Base-by-base conservation (phyloP, 2,888 invertebrate species). In the Boloria euphrosyne region DNA sequence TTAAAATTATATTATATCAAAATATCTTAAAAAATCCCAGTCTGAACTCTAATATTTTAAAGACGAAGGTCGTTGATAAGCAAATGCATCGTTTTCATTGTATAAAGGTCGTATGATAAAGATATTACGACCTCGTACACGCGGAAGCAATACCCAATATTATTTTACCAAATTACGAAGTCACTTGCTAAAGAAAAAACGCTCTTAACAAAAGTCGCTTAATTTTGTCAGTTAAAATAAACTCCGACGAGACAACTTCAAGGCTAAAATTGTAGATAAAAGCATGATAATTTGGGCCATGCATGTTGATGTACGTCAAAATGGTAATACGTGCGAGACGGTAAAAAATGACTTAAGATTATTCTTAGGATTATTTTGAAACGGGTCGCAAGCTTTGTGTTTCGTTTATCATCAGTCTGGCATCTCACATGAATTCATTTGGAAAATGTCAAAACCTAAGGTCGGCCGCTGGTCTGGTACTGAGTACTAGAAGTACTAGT, bases 241-340 rank as follows among this genome's bases (percentile, higher is more conserved):
- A 80, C 86, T 80, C 73, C 80, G 78, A 76, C 81, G 80, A 84
- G 82, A 83, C 82, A 84, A 81, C 85, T 83, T 81, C 90, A 91
- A 92, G 91, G 92, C 80, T 89, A 85, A 83, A 84, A 31, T 7
- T 31, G 84, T 75, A 87, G 91, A 91, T 91, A 91, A 89, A 80
- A 62, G 72, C 74, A 76, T 75, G 89, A 90, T 89, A 88, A 89
- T 89, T 90, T 87, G 81, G 87, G 81, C 79, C 84, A 83, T 83
- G 78, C 79, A 75, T 64, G 57, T 68, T 80, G 79, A 79, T 75
- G 75, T 78, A 77, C 76, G 66, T 70, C 71, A 65, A 70, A 80
- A 74, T 77, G 78, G 81, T 81, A 80, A 81, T 82, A 80, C 80
- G 78, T 79, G 78, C 64, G 67, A 71, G 65, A 65, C 65, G 63